phyloP scores from a whole-genome alignment of 1,140 invertebrate species.

The Diploscapter pachys region DNA sequence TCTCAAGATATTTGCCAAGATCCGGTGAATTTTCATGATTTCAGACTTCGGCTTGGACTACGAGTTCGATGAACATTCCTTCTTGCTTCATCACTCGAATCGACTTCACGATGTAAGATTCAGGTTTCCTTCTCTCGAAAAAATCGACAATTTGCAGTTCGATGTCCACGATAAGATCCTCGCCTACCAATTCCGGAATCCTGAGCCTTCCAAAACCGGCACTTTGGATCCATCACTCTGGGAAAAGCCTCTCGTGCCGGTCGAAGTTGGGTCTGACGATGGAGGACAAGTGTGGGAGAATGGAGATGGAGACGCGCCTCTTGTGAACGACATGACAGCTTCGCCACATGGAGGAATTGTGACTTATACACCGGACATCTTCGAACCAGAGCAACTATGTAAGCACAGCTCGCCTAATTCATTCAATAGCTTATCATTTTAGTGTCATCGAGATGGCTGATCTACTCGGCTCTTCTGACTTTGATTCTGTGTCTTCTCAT shows the following conservation, averaged over 20 bases:
- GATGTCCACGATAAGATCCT: slow-evolving; percentile 20
- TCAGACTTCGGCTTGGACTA: slow-evolving; percentile 21
- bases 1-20: not conserved
- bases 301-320: too few relatives aligned
- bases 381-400: slow-evolving; percentile 31
- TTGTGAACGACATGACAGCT: too few relatives aligned
- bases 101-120: slow-evolving; percentile 1
- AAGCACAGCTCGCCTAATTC: not conserved
- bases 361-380: slow-evolving; percentile 18
- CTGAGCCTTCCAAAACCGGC: slow-evolving; percentile 26
- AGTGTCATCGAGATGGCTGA: slow-evolving; percentile 24
- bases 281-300: too few relatives aligned
- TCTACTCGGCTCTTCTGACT: slow-evolving; percentile 18
- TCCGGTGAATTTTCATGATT: not conserved
- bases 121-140: too few relatives aligned
- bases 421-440: not conserved
- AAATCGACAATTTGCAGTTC: not conserved
- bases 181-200: slow-evolving; percentile 13
- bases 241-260: slow-evolving; percentile 5
- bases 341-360: slow-evolving; percentile 24
- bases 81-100: slow-evolving; percentile 18
- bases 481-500: slow-evolving; percentile 16
- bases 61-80: slow-evolving; percentile 25
- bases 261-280: too few relatives aligned
- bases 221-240: slow-evolving; percentile 24